Percentiles rank a stretch among this genome's conserved stretches.
Evolutionary conservation across 2,113 vertebrate species (phyloP).

Genomic region (Leptodactylus fuscus): DNA sequence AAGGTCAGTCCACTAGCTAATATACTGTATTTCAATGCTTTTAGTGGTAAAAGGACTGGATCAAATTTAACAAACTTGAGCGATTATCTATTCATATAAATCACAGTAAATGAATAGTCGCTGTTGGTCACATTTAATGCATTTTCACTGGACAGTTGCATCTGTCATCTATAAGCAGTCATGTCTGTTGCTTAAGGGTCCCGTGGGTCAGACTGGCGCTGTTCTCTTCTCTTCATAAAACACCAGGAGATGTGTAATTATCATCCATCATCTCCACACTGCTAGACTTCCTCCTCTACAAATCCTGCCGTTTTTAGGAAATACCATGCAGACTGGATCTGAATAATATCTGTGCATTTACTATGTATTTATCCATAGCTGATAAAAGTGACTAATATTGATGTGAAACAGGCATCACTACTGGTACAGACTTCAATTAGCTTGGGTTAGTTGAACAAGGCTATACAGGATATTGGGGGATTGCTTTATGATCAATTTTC

Average conservation of each 20-base stretch:
- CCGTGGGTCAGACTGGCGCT: slow-evolving; percentile 50
- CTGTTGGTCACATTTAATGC: slow-evolving; percentile 21
- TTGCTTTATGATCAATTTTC: neutral
- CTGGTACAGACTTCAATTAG: too few relatives aligned
- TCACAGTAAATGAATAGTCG: slow-evolving; percentile 21
- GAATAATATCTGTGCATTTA: slow-evolving; percentile 20
- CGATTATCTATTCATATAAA: neutral
- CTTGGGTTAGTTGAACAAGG: neutral
- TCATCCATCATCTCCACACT: slow-evolving; percentile 46
- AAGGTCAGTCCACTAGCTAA: neutral
- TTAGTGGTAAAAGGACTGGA: neutral
- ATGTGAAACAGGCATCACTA: neutral
- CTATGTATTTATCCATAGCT: neutral
- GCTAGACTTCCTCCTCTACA: slow-evolving; percentile 27
- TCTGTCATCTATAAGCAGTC: slow-evolving; percentile 39
- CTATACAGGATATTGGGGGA: neutral
- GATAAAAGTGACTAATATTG: neutral
- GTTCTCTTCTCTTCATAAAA: slow-evolving; percentile 50
- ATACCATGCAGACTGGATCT: slow-evolving; percentile 22
- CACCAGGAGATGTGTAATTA: slow-evolving; percentile 48
- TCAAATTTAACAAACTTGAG: neutral
- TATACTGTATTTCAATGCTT: neutral
- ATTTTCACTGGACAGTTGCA: slow-evolving; percentile 30
- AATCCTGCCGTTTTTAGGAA: slow-evolving; percentile 15
- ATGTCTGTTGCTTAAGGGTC: slow-evolving; percentile 36